These are phyloP conservation scores for Stictonetta naevosa DNA, from an alignment of 2,113 vertebrate species.

Conservation along the genomic window DNA sequence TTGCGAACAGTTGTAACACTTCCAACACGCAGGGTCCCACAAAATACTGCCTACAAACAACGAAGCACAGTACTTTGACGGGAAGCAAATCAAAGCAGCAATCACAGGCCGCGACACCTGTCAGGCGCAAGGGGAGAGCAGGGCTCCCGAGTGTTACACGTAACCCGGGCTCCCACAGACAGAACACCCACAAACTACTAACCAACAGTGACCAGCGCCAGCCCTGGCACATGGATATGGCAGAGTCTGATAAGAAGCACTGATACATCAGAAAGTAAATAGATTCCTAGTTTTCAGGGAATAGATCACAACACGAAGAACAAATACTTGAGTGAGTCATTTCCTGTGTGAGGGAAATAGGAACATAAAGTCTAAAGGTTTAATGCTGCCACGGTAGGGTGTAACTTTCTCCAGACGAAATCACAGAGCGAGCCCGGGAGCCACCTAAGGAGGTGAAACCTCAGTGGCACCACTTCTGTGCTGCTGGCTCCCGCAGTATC, in stretches of 20 bases:
- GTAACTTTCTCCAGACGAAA: background rate
- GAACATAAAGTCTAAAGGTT: background rate
- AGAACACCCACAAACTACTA: background rate
- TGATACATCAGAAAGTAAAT: accelerated
- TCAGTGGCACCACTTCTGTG: background rate
- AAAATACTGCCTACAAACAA: background rate
- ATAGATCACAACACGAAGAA: background rate
- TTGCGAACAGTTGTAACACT: background rate
- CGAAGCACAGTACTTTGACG: accelerated
- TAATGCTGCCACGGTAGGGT: background rate
- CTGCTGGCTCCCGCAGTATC: background rate
- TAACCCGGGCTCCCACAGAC: background rate
- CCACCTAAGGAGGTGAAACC: background rate
- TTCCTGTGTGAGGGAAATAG: background rate
- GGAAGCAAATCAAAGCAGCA: background rate
- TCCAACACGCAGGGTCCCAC: background rate
- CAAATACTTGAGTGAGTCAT: constrained; percentile 44
- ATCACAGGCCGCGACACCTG: background rate
- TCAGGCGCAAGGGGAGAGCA: background rate
- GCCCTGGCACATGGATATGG: accelerated
- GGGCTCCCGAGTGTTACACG: accelerated
- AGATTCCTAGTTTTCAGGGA: background rate
- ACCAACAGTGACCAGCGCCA: background rate
- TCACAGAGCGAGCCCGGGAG: background rate
- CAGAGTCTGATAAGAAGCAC: background rate